Base-by-base conservation (phyloP, 2,797 vertebrate species). In the Mareca strepera region DNA sequence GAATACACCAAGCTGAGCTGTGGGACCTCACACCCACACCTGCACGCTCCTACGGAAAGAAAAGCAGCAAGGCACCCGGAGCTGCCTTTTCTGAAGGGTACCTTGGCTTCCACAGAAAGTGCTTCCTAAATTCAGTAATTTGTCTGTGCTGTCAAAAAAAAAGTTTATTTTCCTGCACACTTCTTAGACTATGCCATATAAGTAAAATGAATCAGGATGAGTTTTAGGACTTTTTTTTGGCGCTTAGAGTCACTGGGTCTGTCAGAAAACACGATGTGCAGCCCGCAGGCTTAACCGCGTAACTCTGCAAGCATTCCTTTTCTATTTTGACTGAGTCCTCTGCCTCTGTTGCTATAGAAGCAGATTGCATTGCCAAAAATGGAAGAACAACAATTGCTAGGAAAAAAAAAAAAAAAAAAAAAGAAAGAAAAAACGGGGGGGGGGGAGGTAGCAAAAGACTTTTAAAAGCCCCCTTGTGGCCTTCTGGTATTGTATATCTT, bases 261-360 rank as follows among this genome's bases (percentile, higher is more conserved):
- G 25, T 14, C 70, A 35, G 44, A 63, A 82, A 90, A 75, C n/a
- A 33, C 26, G 46, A 23, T 1, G 1, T 3, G 5, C 80, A 75
- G 26, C 46, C 35, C 31, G 5, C 37, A 37, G 84, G 12, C 79
- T 89, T 73, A 76, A 59, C 72, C 76, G 23, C 21, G 46, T 33
- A 56, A 52, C 88, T n/a, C 44, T 2, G 2, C 16, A 35, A 33
- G 59, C 55, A 7, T 76, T 73, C 11, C 26, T 22, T n/a, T 26
- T 10, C 29, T 9, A 6, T 33, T 86, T 22, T 53, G 50, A 56
- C 82, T 66, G 58, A 58, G 60, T 74, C 31, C 46, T 74, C 86
- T 67, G 48, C 55, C 46, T 58, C 81, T 43, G 84, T 92, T 78
- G n/a, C 92, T 85, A 70, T 43, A 76, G 94, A 70, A 76, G 93